These are phyloP conservation scores for Melierax canorus DNA, from an alignment of 2,113 vertebrate genomes.

Conservation along the genomic window DNA sequence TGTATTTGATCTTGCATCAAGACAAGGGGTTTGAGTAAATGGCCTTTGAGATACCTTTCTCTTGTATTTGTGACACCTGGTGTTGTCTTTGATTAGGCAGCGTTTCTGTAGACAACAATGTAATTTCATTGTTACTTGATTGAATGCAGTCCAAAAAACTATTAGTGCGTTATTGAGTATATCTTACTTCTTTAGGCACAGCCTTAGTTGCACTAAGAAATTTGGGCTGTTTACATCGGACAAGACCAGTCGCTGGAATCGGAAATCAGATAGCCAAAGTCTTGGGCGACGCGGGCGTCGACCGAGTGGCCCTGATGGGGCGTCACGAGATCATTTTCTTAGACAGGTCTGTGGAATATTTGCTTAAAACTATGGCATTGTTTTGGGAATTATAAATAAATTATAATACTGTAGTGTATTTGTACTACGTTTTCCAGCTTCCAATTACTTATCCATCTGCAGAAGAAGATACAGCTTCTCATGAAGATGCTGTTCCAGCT, in stretches of 20 bases:
- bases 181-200: slow-evolving; percentile 81
- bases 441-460: slow-evolving; percentile 79
- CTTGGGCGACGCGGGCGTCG: slow-evolving; percentile 84
- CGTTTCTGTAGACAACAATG: background rate
- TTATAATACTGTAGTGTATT: slow-evolving; percentile 72
- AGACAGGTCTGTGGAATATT: slow-evolving; percentile 85
- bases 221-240: slow-evolving; percentile 77
- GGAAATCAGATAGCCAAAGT: slow-evolving; percentile 78
- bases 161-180: slow-evolving; percentile 18
- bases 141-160: background rate
- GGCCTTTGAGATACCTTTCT: background rate
- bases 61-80: background rate
- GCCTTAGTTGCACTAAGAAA: slow-evolving; percentile 87
- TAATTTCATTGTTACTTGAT: background rate
- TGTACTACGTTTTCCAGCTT: slow-evolving; percentile 80
- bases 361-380: slow-evolving; percentile 57
- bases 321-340: slow-evolving; percentile 81
- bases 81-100: background rate
- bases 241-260: slow-evolving; percentile 79
- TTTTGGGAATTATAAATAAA: slow-evolving; percentile 64
- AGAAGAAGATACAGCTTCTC: slow-evolving; percentile 76
- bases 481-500: slow-evolving; percentile 78
- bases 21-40: background rate
- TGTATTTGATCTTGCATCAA: background rate
- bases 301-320: slow-evolving; percentile 79